phyloP scores from a whole-genome alignment of 2,113 vertebrate species.

The Tor tambroides region DNA sequence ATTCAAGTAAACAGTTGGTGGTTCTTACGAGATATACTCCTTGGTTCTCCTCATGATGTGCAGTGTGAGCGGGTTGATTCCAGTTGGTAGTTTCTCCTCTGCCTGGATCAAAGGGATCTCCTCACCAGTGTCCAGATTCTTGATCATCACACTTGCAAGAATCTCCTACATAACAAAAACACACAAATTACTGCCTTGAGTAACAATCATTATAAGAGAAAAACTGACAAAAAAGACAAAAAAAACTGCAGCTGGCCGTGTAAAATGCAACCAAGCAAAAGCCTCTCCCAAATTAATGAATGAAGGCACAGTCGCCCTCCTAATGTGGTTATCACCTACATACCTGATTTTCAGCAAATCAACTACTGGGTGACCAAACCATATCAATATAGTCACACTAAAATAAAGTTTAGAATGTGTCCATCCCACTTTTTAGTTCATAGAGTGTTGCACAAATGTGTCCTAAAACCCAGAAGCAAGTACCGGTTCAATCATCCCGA shows the following conservation, averaged over 20 bases:
- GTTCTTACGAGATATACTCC: constrained; percentile 93
- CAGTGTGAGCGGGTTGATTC: constrained; percentile 95
- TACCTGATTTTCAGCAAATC: neutral
- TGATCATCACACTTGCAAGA: constrained; percentile 98
- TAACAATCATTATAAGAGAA: neutral
- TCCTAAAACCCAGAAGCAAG: neutral
- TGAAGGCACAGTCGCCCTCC: no score
- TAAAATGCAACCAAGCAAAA: neutral
- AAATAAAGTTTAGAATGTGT: neutral
- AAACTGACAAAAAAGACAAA: no score
- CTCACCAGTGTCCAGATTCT: constrained; percentile 98
- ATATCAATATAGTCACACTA: neutral
- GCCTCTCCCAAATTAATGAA: neutral
- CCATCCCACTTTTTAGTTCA: neutral
- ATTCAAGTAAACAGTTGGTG: neutral
- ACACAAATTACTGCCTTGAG: neutral
- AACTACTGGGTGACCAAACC: neutral
- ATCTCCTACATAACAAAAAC: constrained; percentile 84
- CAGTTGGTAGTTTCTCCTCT: constrained; percentile 96
- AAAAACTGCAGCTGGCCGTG: neutral
- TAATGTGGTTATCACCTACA: neutral
- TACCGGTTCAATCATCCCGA: neutral
- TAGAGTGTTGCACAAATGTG: neutral
- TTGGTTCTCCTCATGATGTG: constrained; percentile 99
- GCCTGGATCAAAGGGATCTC: constrained; percentile 97